phyloP scores from a whole-genome alignment of 2,888 invertebrate genomes.

The Pandemis corylana region DNA sequence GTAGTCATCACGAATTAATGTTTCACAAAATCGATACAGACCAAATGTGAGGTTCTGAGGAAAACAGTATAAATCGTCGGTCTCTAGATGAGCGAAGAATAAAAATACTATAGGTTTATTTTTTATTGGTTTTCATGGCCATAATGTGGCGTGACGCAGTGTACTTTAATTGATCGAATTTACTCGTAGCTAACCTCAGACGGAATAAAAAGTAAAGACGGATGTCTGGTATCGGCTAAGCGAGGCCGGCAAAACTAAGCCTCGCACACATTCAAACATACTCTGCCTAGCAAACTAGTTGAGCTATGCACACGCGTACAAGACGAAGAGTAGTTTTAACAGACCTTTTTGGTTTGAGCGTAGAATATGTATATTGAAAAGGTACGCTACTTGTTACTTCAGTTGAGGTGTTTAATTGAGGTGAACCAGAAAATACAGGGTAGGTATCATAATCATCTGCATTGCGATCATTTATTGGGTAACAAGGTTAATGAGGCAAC shows the following conservation, averaged over 20 bases:
- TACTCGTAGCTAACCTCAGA: neutral
- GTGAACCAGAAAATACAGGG: neutral
- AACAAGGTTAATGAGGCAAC: neutral
- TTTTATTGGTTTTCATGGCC: neutral
- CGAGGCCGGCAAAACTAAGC: too few species aligned
- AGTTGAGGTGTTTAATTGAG: neutral
- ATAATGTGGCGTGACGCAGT: neutral
- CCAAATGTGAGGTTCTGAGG: constrained; percentile 14
- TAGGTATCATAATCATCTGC: neutral
- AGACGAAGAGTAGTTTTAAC: too few species aligned
- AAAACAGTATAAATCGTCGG: neutral
- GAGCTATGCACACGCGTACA: too few species aligned
- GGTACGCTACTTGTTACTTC: too few species aligned
- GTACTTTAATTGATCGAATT: constrained; percentile 7
- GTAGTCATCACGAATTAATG: constrained; percentile 25
- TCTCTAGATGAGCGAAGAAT: neutral
- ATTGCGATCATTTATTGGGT: neutral
- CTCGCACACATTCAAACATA: too few species aligned
- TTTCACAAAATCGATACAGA: constrained; percentile 30
- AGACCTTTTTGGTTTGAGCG: too few species aligned
- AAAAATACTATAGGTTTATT: neutral
- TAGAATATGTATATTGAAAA: too few species aligned
- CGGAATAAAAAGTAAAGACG: neutral
- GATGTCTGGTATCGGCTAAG: too few species aligned
- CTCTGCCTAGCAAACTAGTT: too few species aligned